These are phyloP conservation scores for Aphrocallistes beatrix DNA, from an alignment of 37 sponge, comb jelly and placozoan genomes.

Conservation along the genomic window DNA sequence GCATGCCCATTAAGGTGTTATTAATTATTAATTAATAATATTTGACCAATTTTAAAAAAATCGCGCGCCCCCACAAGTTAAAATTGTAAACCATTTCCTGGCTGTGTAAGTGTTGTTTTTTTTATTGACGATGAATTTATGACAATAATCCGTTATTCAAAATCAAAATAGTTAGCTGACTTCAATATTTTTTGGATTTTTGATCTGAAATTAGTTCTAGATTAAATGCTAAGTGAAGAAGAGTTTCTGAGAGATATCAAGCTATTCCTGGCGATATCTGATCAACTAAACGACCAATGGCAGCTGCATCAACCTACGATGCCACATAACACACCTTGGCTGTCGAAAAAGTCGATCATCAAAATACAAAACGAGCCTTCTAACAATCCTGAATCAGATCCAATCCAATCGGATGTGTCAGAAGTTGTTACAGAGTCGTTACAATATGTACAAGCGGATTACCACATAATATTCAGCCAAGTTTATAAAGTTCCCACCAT, in stretches of 20 bases:
- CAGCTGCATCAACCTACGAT: neutral
- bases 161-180: no score
- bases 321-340: slow-evolving; percentile 21
- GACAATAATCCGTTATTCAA: no score
- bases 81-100: no score
- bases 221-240: neutral
- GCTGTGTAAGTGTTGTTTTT: no score
- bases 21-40: no score
- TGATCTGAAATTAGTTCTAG: no score
- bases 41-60: no score
- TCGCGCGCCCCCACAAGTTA: no score
- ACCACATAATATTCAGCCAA: slow-evolving; percentile 61
- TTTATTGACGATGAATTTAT: no score
- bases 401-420: neutral
- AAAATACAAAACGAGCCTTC: neutral
- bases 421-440: neutral
- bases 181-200: no score
- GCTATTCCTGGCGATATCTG: neutral
- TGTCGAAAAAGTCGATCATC: neutral
- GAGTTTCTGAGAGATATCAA: neutral
- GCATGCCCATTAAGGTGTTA: no score
- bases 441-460: slow-evolving; percentile 28
- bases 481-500: slow-evolving; percentile 79
- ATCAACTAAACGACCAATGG: neutral
- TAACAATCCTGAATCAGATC: neutral